Percentiles rank a stretch among this genome's conserved stretches.
Evolutionary conservation across 2,113 vertebrate genomes (phyloP).

Genomic region (Eulacestoma nigropectus): DNA sequence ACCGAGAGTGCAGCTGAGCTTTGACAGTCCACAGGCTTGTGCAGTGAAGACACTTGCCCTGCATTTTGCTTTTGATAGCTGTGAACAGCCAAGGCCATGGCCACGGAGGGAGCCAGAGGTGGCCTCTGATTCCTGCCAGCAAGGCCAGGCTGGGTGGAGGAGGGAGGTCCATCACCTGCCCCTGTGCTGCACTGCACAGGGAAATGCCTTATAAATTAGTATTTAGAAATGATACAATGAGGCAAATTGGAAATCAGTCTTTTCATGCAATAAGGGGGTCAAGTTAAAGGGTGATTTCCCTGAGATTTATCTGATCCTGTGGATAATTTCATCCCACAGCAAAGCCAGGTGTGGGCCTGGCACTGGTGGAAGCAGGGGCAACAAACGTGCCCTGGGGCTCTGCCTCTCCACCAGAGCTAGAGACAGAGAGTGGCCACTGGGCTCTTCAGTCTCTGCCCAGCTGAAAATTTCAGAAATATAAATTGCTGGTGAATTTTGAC

Average conservation of each 20-base stretch:
- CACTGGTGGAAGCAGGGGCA: not conserved
- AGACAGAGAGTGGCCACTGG: accelerated
- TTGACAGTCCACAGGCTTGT: accelerated
- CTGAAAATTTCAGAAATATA: not conserved
- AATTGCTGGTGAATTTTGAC: not conserved
- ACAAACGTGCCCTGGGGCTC: not conserved
- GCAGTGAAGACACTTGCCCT: not conserved
- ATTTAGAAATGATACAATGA: not conserved
- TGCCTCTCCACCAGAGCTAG: not conserved
- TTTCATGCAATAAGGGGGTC: not conserved
- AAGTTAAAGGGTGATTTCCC: not conserved
- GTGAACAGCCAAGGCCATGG: not conserved
- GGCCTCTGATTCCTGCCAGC: not conserved
- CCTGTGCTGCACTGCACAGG: not conserved
- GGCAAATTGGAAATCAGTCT: not conserved
- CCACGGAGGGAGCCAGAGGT: not conserved
- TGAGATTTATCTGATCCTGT: not conserved
- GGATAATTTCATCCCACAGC: not conserved
- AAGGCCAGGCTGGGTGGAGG: not conserved
- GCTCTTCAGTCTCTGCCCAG: not conserved
- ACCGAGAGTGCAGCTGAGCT: not conserved
- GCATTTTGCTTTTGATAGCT: not conserved
- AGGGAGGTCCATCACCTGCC: not conserved
- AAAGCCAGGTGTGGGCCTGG: not conserved
- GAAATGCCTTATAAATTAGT: not conserved